Evolutionary conservation across 2,888 invertebrate genomes (phyloP), one percentile per base, ranked within the genome.

Genomic region (Drosophila conformis): DNA sequence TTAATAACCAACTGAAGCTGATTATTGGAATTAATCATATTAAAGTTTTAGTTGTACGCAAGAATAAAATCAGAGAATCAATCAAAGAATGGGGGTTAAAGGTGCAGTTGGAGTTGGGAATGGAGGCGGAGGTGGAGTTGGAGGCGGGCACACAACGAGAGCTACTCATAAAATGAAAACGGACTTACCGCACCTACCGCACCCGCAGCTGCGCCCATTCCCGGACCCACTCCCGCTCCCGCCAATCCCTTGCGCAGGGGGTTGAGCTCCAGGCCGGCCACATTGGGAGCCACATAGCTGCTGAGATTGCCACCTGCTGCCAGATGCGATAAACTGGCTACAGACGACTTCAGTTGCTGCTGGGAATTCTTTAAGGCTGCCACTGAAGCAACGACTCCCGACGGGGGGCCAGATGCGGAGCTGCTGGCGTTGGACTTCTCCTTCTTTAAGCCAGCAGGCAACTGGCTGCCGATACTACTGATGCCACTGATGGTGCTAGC

Each of bases 121-220:
- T 40, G 57, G 49, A 48, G 61, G 53, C 36, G 40, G 21, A 53
- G 65, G 33, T 54, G 54, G 66, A 49, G 46, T 33, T 42, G 82
- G 78, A 68, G 51, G 61, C 80, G 81, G 81, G 74, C 78, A 64
- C 56, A 78, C 77, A 76, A 65, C 68, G 78, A 73, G 73, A 70
- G 71, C 84, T 78, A 80, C 80, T 82, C 90, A 91, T 85, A 89
- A 81, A 82, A 56, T 80, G 87, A 84, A 82, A 91, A 87, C 83
- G 89, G 83, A 92, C 92, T 92, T 92, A 92, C 92, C 92, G 92
- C 91, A 83, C 89, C 87, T 79, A 89, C 87, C 75, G 91, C 83
- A 78, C 78, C 82, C 78, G 82, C 67, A 54, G 73, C 56, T 56
- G 65, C 78, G 51, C 73, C 82, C 82, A 82, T 54, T 64, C 73